Evolutionary conservation across 2,797 vertebrate species (phyloP).

Genomic region (Premnoplex brunnescens): DNA sequence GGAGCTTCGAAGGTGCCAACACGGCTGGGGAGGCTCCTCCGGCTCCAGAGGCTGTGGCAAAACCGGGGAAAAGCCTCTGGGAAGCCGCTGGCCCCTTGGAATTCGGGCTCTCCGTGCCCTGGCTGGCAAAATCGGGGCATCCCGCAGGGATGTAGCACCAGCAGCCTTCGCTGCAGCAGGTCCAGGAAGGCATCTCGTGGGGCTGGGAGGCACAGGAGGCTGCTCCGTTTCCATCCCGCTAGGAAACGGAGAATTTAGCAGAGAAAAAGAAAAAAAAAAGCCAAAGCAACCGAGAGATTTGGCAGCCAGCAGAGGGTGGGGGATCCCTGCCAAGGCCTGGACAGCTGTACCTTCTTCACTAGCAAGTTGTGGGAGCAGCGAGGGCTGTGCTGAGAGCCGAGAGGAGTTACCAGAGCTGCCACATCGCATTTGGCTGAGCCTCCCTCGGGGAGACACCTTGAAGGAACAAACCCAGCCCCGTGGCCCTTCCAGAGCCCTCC

Average conservation of each 20-base stretch:
- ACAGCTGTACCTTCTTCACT: constrained; percentile 70
- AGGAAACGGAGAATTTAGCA: too few species aligned
- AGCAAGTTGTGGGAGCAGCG: constrained; percentile 39
- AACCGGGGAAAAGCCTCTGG: background rate
- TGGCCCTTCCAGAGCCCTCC: too few species aligned
- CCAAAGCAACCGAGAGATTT: too few species aligned
- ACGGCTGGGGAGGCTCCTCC: background rate
- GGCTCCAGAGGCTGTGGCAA: fast-evolving
- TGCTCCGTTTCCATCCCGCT: too few species aligned
- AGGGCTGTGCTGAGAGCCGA: constrained; percentile 23
- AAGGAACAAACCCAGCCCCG: background rate
- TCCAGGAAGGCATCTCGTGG: too few species aligned
- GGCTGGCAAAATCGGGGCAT: too few species aligned
- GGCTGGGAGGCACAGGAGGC: too few species aligned
- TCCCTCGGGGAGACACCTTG: constrained; percentile 61
- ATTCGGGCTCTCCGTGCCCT: too few species aligned
- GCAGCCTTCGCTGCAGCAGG: too few species aligned
- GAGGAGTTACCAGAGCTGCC: constrained; percentile 64
- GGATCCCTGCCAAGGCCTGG: constrained; percentile 56
- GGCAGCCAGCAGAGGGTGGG: background rate
- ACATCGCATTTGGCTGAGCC: constrained; percentile 51
- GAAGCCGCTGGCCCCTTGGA: background rate
- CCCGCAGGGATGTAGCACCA: too few species aligned
- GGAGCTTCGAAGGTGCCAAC: background rate
- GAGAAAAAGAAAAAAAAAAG: too few species aligned